Percentiles rank a stretch among this genome's conserved stretches.
Conservation (phyloP, 2,888 invertebrate genomes). For the Blastobasis adustella region DNA sequence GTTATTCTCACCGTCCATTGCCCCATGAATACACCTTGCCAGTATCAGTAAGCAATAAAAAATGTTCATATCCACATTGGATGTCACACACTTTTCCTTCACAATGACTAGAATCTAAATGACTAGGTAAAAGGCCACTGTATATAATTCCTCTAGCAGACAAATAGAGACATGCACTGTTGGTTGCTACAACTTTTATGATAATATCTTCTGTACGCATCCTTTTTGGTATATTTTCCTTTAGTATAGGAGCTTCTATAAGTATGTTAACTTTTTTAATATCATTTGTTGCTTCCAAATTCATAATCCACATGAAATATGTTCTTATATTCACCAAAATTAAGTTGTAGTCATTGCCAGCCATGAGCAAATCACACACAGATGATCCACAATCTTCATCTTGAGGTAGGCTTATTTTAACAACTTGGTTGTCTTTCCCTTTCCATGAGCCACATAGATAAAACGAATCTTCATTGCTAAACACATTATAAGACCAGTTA, state of each 20-base stretch:
- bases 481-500: conserved; percentile 61
- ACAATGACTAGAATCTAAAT: conserved; percentile 72
- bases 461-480: conserved; percentile 28
- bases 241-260: conserved; percentile 29
- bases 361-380: conserved; percentile 22
- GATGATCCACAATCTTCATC: conserved; percentile 17
- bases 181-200: conserved; percentile 31
- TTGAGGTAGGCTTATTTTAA: conserved; percentile 33
- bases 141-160: conserved; percentile 63
- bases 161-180: conserved; percentile 39
- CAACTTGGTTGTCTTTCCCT: conserved; percentile 31
- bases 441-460: conserved; percentile 46
- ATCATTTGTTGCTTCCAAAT: conserved; percentile 29
- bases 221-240: conserved; percentile 23
- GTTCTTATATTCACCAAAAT: conserved; percentile 30
- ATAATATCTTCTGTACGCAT: conserved; percentile 25
- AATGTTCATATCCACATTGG: conserved; percentile 88
- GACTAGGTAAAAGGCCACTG: conserved; percentile 72
- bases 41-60: conserved; percentile 78
- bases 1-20: conserved; percentile 79
- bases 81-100: conserved; percentile 75
- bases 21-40: conserved; percentile 90
- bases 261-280: conserved; percentile 30
- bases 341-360: conserved; percentile 50
- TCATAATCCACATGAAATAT: conserved; percentile 33